These are phyloP conservation scores for Neoitamus cyanurus DNA, from an alignment of 2,888 invertebrate genomes.

Conservation along the genomic window DNA sequence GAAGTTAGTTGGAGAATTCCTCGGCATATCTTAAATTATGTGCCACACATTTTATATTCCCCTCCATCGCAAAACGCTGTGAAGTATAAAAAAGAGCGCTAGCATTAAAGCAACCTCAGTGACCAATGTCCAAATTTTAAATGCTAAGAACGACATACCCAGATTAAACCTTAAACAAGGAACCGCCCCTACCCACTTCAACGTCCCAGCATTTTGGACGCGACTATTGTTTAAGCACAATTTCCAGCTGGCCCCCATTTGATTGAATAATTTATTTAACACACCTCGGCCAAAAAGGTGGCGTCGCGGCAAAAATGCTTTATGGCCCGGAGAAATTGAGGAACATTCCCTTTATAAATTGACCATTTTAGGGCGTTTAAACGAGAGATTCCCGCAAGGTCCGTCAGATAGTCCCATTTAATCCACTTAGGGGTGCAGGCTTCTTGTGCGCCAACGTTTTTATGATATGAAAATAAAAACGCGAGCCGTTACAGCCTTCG, in stretches of 20 bases:
- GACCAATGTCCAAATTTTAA: neutral
- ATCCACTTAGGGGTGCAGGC: slow-evolving; percentile 31
- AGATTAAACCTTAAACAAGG: neutral
- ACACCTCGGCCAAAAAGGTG: neutral
- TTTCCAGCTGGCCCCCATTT: neutral
- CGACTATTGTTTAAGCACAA: neutral
- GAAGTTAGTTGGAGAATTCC: too few relatives aligned
- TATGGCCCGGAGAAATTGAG: neutral
- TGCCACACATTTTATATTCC: too few relatives aligned
- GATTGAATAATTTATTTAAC: neutral
- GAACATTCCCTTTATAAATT: slow-evolving; percentile 49
- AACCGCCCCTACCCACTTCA: neutral
- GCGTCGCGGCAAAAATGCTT: neutral
- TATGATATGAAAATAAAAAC: slow-evolving; percentile 43
- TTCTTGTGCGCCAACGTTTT: neutral
- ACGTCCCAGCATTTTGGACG: neutral
- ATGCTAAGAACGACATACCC: neutral
- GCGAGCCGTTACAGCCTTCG: slow-evolving; percentile 24
- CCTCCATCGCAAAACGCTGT: too few relatives aligned
- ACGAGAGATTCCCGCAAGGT: slow-evolving; percentile 26
- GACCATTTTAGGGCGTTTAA: slow-evolving; percentile 48
- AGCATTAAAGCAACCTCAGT: neutral
- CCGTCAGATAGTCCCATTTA: slow-evolving; percentile 31
- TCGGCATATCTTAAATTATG: too few relatives aligned
- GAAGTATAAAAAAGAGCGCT: too few relatives aligned